Evolutionary conservation across 2,888 invertebrate species (phyloP).

Genomic region (Drosophila koepferae): DNA sequence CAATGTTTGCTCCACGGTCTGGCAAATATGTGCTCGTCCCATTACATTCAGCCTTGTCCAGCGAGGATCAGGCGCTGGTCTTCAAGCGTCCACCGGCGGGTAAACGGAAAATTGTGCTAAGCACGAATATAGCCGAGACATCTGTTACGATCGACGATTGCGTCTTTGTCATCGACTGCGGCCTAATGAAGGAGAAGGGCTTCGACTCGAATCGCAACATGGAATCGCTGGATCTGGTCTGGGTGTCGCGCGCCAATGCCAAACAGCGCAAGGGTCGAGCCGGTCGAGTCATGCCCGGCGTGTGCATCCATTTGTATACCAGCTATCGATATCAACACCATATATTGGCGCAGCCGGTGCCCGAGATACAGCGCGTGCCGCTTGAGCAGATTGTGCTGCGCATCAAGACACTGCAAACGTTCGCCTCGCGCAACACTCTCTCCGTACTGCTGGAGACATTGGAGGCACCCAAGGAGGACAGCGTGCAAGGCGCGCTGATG

Average conservation of each 20-base stretch:
- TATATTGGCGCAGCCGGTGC: constrained; percentile 91
- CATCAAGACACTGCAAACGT: constrained; percentile 88
- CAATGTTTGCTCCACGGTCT: constrained; percentile 86
- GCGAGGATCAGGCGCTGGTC: constrained; percentile 92
- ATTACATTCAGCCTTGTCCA: constrained; percentile 93
- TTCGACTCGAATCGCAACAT: constrained; percentile 91
- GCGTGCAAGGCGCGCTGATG: constrained; percentile 89
- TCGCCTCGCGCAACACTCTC: constrained; percentile 75
- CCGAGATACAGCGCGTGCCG: constrained; percentile 96
- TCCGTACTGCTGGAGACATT: constrained; percentile 87
- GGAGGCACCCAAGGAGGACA: constrained; percentile 90
- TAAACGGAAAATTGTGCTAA: constrained; percentile 93
- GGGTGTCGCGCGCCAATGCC: constrained; percentile 96
- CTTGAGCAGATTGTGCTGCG: constrained; percentile 92
- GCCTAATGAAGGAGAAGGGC: constrained; percentile 95
- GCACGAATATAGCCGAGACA: constrained; percentile 97
- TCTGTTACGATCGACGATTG: constrained; percentile 98
- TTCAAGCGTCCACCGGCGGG: constrained; percentile 89
- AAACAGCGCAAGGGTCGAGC: constrained; percentile 95
- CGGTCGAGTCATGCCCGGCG: constrained; percentile 95
- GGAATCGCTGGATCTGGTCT: constrained; percentile 94
- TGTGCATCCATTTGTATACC: constrained; percentile 93
- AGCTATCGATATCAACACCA: constrained; percentile 89
- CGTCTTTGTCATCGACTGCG: constrained; percentile 96
- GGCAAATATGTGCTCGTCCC: constrained; percentile 91